A percentile compares a stretch with the other conserved stretches of the same genome.
Conservation (phyloP, 2,888 invertebrate genomes). For the Antheraea assamensis region DNA sequence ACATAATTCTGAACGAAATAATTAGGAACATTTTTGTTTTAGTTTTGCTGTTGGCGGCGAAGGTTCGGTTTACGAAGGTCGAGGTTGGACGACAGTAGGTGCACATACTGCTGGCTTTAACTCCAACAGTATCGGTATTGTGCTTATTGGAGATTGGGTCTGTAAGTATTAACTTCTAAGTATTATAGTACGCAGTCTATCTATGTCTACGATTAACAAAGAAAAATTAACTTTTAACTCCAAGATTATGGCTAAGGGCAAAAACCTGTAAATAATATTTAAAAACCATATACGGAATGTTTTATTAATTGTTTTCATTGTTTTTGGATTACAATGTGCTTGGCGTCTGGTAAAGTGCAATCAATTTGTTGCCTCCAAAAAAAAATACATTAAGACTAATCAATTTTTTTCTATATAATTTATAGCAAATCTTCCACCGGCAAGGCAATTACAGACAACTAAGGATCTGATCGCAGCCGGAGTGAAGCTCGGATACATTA, state of each 20-base stretch:
- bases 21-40: constrained; percentile 40
- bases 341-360: no score
- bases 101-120: constrained; percentile 86
- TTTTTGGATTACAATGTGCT: no score
- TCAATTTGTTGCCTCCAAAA: no score
- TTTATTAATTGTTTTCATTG: no score
- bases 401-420: constrained; percentile 27
- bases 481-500: constrained; percentile 81
- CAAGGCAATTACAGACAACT: constrained; percentile 76
- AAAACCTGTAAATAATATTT: no score
- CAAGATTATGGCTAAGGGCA: no score
- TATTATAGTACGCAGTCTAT: not conserved
- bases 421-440: constrained; percentile 82
- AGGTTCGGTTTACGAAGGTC: constrained; percentile 85
- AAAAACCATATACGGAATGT: no score
- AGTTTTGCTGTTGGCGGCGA: constrained; percentile 90
- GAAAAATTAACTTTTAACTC: no score
- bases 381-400: not conserved
- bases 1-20: not conserved
- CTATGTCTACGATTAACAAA: no score
- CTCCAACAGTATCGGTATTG: constrained; percentile 84
- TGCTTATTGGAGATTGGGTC: constrained; percentile 86
- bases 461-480: constrained; percentile 83
- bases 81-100: constrained; percentile 87
- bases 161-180: constrained; percentile 71